These are phyloP conservation scores for Drosophila borborema DNA, from an alignment of 2,888 invertebrate genomes.

Conservation along the genomic window DNA sequence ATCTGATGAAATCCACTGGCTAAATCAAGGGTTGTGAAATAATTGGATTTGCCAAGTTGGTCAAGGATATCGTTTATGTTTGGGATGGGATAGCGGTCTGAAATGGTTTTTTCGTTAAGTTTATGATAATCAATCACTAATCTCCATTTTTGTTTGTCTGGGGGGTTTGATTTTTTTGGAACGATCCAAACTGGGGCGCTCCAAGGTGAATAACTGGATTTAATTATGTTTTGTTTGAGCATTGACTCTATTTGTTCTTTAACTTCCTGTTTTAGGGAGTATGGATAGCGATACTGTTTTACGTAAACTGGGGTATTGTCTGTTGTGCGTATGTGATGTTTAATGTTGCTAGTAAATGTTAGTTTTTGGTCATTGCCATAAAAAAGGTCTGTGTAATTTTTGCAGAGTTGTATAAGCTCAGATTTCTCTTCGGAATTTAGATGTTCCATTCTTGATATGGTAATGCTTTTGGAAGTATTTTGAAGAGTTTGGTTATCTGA, in stretches of 20 bases:
- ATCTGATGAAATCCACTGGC: slow-evolving; percentile 14
- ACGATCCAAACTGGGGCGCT: too few relatives aligned
- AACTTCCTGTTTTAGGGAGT: slow-evolving; percentile 1
- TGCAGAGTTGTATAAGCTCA: too few relatives aligned
- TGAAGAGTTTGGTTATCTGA: too few relatives aligned
- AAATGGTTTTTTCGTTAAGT: slow-evolving; percentile 21
- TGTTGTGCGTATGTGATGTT: not conserved
- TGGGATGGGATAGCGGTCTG: too few relatives aligned
- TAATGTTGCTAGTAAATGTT: not conserved
- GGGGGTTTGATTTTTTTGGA: too few relatives aligned
- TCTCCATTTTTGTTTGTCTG: too few relatives aligned
- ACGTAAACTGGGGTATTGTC: not conserved
- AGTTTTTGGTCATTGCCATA: not conserved
- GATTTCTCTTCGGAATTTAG: too few relatives aligned
- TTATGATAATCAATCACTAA: slow-evolving; percentile 3
- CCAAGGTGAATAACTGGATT: too few relatives aligned
- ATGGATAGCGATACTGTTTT: not conserved
- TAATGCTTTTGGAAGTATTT: too few relatives aligned
- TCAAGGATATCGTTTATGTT: slow-evolving; percentile 13
- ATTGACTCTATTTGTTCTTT: not conserved
- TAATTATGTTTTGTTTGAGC: too few relatives aligned
- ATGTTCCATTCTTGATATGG: too few relatives aligned
- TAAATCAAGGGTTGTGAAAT: slow-evolving; percentile 22
- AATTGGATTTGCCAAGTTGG: slow-evolving; percentile 2
- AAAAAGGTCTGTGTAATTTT: slow-evolving; percentile 2